These are phyloP conservation scores for Sialia sialis DNA, from an alignment of 2,113 vertebrate genomes.

Conservation along the genomic window DNA sequence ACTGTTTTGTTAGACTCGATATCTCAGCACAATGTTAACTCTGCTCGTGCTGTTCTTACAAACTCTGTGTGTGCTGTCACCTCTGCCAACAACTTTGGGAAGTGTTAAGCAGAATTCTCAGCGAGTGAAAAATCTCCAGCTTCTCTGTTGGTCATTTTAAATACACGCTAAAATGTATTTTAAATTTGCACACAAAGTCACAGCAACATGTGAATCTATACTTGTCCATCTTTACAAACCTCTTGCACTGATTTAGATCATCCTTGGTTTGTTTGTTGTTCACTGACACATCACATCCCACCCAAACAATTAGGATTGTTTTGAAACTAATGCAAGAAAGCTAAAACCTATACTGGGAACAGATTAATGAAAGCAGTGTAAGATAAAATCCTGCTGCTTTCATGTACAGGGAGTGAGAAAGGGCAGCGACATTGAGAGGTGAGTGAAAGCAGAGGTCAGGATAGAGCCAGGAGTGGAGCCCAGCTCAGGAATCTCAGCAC, in stretches of 20 bases:
- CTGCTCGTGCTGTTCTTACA: neutral
- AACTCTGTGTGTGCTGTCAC: neutral
- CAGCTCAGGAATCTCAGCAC: neutral
- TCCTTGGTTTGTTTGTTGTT: neutral
- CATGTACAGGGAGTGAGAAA: neutral
- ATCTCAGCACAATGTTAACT: neutral
- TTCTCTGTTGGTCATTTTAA: neutral
- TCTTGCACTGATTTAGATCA: neutral
- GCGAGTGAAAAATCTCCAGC: neutral
- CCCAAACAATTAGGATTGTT: neutral
- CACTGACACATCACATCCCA: neutral
- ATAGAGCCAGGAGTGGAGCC: neutral
- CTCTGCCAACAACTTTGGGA: neutral
- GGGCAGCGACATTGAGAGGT: accelerated
- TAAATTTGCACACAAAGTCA: neutral
- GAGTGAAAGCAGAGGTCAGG: neutral
- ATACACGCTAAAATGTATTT: accelerated
- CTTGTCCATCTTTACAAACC: neutral
- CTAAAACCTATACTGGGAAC: neutral
- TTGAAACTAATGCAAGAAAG: neutral
- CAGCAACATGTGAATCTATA: neutral
- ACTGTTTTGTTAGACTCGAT: neutral
- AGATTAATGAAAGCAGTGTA: neutral
- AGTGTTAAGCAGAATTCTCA: neutral
- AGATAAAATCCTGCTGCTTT: neutral